Conservation (phyloP, 2,888 invertebrate species). For the Luperina nickerlii region DNA sequence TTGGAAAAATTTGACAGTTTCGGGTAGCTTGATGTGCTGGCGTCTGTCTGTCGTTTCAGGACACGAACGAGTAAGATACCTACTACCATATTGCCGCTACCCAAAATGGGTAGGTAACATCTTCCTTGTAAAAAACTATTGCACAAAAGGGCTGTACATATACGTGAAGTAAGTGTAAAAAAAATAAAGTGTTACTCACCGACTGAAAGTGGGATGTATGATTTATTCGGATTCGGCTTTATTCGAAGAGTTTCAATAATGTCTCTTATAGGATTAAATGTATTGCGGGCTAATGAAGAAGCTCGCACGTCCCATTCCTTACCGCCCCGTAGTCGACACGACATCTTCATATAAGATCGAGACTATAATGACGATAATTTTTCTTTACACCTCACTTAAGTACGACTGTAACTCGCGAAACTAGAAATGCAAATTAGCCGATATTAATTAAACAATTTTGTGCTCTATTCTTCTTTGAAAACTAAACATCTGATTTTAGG, state of each 20-base stretch:
- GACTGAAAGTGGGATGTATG: conserved; percentile 96
- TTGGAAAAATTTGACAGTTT: too few species aligned
- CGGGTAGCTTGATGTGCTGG: too few species aligned
- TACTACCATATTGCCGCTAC: neutral
- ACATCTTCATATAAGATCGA: conserved; percentile 73
- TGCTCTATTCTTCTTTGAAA: neutral
- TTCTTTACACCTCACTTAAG: conserved; percentile 39
- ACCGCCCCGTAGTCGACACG: conserved; percentile 71
- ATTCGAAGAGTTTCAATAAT: conserved; percentile 97
- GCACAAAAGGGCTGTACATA: neutral
- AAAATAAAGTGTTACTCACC: conserved; percentile 91
- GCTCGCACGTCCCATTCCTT: conserved; percentile 93
- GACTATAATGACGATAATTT: conserved; percentile 47
- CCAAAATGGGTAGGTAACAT: neutral
- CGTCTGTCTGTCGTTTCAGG: neutral
- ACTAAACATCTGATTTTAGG: neutral
- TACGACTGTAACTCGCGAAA: conserved; percentile 29
- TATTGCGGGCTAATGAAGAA: conserved; percentile 94
- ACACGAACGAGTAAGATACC: neutral
- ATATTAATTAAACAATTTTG: conserved; percentile 19
- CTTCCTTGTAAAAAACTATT: neutral
- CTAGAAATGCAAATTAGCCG: conserved; percentile 53
- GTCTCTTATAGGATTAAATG: conserved; percentile 97
- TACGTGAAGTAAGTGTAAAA: neutral
- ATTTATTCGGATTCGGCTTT: conserved; percentile 97